These are phyloP conservation scores for Microdon myrmicae DNA, from an alignment of 2,888 invertebrate species.

Conservation along the genomic window DNA sequence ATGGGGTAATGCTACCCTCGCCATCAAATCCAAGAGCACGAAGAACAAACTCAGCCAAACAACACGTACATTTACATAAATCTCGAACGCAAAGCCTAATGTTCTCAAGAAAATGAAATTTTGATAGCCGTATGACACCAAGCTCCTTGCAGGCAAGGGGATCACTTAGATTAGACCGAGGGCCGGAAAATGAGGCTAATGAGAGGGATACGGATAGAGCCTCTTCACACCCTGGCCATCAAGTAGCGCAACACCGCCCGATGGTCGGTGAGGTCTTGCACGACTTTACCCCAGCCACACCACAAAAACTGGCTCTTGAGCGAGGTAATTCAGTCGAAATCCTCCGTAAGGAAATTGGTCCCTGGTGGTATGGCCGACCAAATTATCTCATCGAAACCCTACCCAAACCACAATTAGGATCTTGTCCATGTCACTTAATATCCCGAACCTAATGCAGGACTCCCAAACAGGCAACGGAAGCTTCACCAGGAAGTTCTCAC, in stretches of 20 bases:
- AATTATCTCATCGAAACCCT: slow-evolving; percentile 62
- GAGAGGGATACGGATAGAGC: slow-evolving; percentile 67
- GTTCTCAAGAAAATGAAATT: slow-evolving; percentile 58
- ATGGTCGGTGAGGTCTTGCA: slow-evolving; percentile 65
- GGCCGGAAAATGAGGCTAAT: slow-evolving; percentile 57
- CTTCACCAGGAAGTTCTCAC: too few species aligned
- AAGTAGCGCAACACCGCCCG: slow-evolving; percentile 58
- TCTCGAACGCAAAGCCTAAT: slow-evolving; percentile 56
- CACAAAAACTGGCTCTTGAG: slow-evolving; percentile 64
- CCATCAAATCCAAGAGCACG: slow-evolving; percentile 58
- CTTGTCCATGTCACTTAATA: slow-evolving; percentile 76
- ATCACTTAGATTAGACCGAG: slow-evolving; percentile 69
- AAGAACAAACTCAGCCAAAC: slow-evolving; percentile 65
- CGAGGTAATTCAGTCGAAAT: slow-evolving; percentile 65
- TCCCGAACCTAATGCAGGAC: slow-evolving; percentile 60
- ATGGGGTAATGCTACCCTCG: slow-evolving; percentile 54
- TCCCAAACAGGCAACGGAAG: slow-evolving; percentile 36
- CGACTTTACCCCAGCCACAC: slow-evolving; percentile 64
- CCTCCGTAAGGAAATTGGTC: slow-evolving; percentile 65
- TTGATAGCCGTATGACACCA: slow-evolving; percentile 56
- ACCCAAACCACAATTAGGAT: slow-evolving; percentile 71
- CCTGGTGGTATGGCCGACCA: slow-evolving; percentile 79
- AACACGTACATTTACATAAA: slow-evolving; percentile 42
- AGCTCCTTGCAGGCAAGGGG: slow-evolving; percentile 64
- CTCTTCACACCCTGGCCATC: slow-evolving; percentile 60